Base-by-base conservation (phyloP, 1,140 invertebrate genomes). In the Philotrypesis tridentata region DNA sequence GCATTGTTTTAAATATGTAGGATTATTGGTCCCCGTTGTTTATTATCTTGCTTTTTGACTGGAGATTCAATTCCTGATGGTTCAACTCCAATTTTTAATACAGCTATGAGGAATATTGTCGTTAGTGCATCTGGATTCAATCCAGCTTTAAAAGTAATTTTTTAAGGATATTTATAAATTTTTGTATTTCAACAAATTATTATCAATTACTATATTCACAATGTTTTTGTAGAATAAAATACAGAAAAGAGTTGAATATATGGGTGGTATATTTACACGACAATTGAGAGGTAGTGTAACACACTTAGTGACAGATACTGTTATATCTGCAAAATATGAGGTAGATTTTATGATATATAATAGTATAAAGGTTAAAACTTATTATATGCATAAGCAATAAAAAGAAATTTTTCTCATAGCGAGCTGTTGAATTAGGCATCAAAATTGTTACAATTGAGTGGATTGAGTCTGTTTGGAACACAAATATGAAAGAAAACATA, bases 401-500 rank as follows among this genome's bases (percentile, higher is more conserved):
- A 48, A 55, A 33, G 82, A 77, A 83, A 14, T 84, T 81, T 86
- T 87, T 89, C 8, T 71, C 89, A 37, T 89, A 96, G 95, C 94
- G 95, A 90, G 97, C 97, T 61, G 93, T 93, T 17, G 93, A 94
- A 85, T 93, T 93, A 79, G 93, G 93, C 2, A 94, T 96, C 84
- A 94, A 95, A 43, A 92, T 98, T 9, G 96, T 98, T 94, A 92
- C 93, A n/a, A 92, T 94, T 14, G 92, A 94, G 17, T 98, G 97
- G 97, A 92, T 98, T 2, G 88, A 95, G 76, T 93, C 94, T 8
- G 94, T 97, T 1, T 98, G 97, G 97, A 91, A 96, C 40, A 91
- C 91, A 29, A 95, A 95, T 77, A 88, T 94, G 40, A 91, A 91
- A 61, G 91, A 93, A n/a, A 93, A 94, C 83, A 87, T 96, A 1